Base-by-base conservation (phyloP, 1,140 invertebrate species). In the Aphaenogaster floridana region DNA sequence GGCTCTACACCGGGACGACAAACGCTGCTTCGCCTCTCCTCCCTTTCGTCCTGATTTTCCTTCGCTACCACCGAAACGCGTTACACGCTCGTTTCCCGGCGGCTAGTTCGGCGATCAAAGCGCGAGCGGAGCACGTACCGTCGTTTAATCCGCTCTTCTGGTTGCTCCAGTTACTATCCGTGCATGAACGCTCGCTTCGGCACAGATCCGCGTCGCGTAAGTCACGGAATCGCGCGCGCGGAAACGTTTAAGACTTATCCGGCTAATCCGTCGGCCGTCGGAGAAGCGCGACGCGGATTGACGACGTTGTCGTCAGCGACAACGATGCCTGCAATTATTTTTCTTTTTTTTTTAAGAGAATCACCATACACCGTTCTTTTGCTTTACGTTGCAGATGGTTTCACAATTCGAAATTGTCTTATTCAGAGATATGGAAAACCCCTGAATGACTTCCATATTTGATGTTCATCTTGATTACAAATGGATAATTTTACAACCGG, bases 131-230 rank as follows among this genome's bases (percentile, higher is more conserved):
- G 50, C 85, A 86, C 85, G 78, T 86, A 86, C 50, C 78, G 78
- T 69, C 64, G 45, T 71, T 86, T 86, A 86, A 86, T 86, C 78
- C 78, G 80, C 80, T 86, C 66, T 69, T 64, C 64, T 59, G 77
- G 85, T 59, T 86, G 78, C 66, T 50, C 45, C 76, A 63, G 50
- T 79, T 77, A 79, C 39, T 66, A 45, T 45, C 57, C 42, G 45
- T 45, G 42, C 54, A 76, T 59, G 74, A 78, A 52, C 57, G 39
- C 50, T 34, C 45, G 77, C 50, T 71, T 83, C 54, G 42, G 28
- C 80, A 74, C 39, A 68, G 64, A 68, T 80, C 48, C 77, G n/a
- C 64, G 50, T 68, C 48, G 52, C 52, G 77, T 61, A 69, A 86
- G 85, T 86, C 77, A 81, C 54, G 52, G 45, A 59, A 86, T 71